A percentile compares a stretch with the other conserved stretches of the same genome.
phyloP scores from a whole-genome alignment of 1,140 invertebrate species.

The Coenobita brevimanus region DNA sequence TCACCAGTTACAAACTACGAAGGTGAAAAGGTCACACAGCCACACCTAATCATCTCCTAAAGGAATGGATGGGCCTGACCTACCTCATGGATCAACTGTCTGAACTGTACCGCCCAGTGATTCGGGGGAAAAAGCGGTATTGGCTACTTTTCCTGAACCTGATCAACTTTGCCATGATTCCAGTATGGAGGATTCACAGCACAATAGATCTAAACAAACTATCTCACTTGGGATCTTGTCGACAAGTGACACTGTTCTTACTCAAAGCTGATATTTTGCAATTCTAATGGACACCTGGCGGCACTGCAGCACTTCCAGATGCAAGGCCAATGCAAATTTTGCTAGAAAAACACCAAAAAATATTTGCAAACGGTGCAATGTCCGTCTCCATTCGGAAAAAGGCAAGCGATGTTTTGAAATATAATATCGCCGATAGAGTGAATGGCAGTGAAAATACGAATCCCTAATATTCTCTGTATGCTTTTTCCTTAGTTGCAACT shows the following conservation, averaged over 20 bases:
- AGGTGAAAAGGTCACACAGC: slow-evolving; percentile 15
- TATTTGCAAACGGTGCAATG: too few relatives aligned
- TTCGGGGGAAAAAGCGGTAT: slow-evolving; percentile 23
- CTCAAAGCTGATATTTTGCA: not conserved
- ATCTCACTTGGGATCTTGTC: slow-evolving; percentile 12
- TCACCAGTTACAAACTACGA: slow-evolving; percentile 9
- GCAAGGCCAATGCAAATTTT: too few relatives aligned
- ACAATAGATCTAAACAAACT: not conserved
- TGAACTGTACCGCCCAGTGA: slow-evolving; percentile 1
- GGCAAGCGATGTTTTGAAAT: too few relatives aligned
- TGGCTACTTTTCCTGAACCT: slow-evolving; percentile 12
- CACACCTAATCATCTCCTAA: slow-evolving; percentile 25
- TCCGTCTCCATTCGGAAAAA: too few relatives aligned
- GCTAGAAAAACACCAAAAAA: too few relatives aligned
- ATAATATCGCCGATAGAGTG: too few relatives aligned
- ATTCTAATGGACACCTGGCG: not conserved
- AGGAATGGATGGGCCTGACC: slow-evolving; percentile 1
- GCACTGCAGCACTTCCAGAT: too few relatives aligned
- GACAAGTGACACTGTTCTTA: slow-evolving; percentile 15
- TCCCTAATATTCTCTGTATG: too few relatives aligned
- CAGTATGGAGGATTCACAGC: slow-evolving; percentile 7
- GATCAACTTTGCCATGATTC: slow-evolving; percentile 8
- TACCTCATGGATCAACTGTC: not conserved
- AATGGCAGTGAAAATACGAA: too few relatives aligned
- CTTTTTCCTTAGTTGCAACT: too few relatives aligned